These are phyloP conservation scores for Caenorhabditis briggsae DNA, from an alignment of 1,140 invertebrate genomes.

Conservation along the genomic window DNA sequence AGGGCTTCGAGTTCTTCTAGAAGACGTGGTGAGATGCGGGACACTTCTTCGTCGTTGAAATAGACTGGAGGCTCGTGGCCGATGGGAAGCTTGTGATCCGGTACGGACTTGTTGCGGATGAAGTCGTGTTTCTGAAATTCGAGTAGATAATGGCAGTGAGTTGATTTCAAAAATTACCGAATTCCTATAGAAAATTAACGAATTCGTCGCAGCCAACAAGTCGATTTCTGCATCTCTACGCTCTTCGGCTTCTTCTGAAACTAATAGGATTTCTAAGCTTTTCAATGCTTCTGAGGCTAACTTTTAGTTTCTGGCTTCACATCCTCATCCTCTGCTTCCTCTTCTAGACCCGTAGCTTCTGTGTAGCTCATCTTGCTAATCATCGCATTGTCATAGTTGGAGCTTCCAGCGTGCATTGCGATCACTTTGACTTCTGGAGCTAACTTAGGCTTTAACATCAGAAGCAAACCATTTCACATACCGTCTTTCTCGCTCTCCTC, in stretches of 20 bases:
- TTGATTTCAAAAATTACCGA: not conserved
- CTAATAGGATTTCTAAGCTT: not conserved
- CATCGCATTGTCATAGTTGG: not conserved
- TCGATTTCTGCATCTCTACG: conserved; percentile 28
- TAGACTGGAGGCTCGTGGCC: conserved; percentile 36
- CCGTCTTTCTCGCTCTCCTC: not conserved
- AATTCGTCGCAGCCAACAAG: conserved; percentile 5
- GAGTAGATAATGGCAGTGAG: not conserved
- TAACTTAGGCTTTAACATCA: not conserved
- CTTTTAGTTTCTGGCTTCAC: conserved; percentile 13
- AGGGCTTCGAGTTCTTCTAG: conserved; percentile 48
- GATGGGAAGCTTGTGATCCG: conserved; percentile 48
- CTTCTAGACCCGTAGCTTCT: conserved; percentile 30
- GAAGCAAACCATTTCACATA: not conserved
- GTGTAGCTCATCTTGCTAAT: not conserved
- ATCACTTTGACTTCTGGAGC: conserved; percentile 46
- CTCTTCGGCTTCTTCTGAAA: conserved; percentile 20
- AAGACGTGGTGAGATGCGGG: not conserved
- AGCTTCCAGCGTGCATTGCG: conserved; percentile 41
- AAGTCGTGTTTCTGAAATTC: conserved; percentile 23
- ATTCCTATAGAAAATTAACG: conserved; percentile 40
- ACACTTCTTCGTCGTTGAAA: conserved; percentile 33
- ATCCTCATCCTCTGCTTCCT: conserved; percentile 58
- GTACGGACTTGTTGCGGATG: conserved; percentile 36
- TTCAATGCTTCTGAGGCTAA: not conserved